A percentile compares a stretch with the other conserved stretches of the same genome.
Conservation (phyloP, 2,797 vertebrate species). For the Ciconia nigra region DNA sequence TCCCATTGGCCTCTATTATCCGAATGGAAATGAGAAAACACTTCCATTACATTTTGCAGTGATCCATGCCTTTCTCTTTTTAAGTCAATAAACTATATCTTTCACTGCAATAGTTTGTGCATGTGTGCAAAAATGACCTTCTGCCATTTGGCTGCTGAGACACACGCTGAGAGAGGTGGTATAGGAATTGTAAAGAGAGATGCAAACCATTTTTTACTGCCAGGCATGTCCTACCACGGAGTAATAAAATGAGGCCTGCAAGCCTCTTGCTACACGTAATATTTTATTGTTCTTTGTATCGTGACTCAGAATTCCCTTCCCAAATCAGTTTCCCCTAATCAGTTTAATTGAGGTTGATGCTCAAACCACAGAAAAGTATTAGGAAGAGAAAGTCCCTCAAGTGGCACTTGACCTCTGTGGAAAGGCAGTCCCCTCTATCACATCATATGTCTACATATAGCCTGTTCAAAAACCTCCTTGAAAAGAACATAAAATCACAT, state of each 20-base stretch:
- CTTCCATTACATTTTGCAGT: conserved; percentile 12
- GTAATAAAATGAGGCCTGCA: not conserved
- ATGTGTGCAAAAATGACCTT: not conserved
- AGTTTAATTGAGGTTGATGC: not conserved
- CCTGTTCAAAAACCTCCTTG: not conserved
- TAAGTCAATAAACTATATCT: not conserved
- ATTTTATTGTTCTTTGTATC: not conserved
- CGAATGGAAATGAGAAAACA: conserved; percentile 8
- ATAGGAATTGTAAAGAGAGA: not conserved
- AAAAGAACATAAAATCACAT: not conserved
- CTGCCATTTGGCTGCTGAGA: not conserved
- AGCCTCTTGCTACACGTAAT: not conserved
- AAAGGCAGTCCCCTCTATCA: not conserved
- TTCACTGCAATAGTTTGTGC: not conserved
- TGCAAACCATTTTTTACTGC: not conserved
- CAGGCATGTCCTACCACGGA: accelerated
- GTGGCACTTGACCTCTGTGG: not conserved
- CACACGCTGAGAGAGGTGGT: not conserved
- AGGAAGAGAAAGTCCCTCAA: not conserved
- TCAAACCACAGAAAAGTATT: not conserved
- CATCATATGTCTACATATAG: not conserved
- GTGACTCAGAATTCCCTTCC: not conserved
- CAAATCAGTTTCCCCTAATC: not conserved
- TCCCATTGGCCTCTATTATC: conserved; percentile 36
- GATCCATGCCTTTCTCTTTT: conserved; percentile 5